A percentile compares a stretch with the other conserved stretches of the same genome.
These are phyloP conservation scores for Montipora capitata DNA, from an alignment of 92 coral and sea anemone genomes.

Conservation along the genomic window DNA sequence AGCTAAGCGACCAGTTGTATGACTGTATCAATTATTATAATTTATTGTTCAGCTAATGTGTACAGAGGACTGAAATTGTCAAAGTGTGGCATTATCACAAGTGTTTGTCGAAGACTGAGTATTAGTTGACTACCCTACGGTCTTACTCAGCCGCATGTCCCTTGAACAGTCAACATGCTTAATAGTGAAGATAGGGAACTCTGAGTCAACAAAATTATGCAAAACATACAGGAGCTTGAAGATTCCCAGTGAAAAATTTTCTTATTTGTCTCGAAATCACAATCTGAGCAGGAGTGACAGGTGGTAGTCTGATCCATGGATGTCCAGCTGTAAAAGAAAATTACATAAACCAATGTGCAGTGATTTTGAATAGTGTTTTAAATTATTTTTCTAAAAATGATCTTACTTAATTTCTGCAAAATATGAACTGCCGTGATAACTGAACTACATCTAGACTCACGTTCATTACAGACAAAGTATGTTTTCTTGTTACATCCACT, in stretches of 20 bases:
- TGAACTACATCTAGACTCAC: constrained; percentile 46
- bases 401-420: too few relatives aligned
- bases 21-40: too few relatives aligned
- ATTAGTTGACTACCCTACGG: too few relatives aligned
- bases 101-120: too few relatives aligned
- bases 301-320: constrained; percentile 91
- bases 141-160: too few relatives aligned
- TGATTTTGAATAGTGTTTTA: not conserved
- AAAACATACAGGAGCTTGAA: constrained; percentile 90
- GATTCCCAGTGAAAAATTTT: constrained; percentile 97
- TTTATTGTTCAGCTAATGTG: too few relatives aligned
- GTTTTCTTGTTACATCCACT: constrained; percentile 98
- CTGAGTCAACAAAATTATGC: not conserved
- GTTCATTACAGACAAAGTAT: constrained; percentile 95
- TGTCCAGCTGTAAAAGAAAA: constrained; percentile 82
- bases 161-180: too few relatives aligned
- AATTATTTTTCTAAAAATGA: too few relatives aligned
- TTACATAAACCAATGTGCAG: not conserved
- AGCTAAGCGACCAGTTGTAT: too few relatives aligned
- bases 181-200: not conserved
- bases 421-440: not conserved
- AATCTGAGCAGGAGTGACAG: constrained; percentile 94
- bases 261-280: constrained; percentile 91
- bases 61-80: too few relatives aligned
- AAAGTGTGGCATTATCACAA: too few relatives aligned